Evolutionary conservation across 2,888 invertebrate genomes (phyloP).

Genomic region (Netelia inedita): DNA sequence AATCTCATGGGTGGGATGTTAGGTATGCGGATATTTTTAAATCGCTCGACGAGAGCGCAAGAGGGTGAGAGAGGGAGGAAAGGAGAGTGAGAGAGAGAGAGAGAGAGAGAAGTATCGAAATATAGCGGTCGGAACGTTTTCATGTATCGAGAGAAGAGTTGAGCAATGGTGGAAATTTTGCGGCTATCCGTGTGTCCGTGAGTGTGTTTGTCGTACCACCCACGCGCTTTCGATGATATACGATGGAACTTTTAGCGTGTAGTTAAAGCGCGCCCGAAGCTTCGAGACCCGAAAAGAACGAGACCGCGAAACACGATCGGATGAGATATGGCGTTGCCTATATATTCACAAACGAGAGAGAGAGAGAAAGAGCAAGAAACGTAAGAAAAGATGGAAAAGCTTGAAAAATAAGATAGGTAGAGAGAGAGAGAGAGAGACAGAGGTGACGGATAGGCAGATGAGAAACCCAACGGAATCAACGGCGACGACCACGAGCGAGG

Average conservation of each 20-base stretch:
- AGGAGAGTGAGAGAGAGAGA: conserved; percentile 11
- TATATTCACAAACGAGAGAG: not conserved
- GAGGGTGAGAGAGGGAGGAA: not conserved
- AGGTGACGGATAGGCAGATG: conserved; percentile 64
- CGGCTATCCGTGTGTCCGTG: not conserved
- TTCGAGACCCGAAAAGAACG: conserved; percentile 10
- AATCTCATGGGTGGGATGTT: conserved; percentile 56
- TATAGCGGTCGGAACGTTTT: conserved; percentile 13
- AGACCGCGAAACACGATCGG: not conserved
- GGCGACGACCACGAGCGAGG: conserved; percentile 63
- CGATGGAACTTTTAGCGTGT: conserved; percentile 34
- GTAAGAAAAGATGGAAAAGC: not conserved
- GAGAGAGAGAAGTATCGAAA: conserved; percentile 14
- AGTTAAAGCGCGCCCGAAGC: not conserved
- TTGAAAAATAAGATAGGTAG: not conserved
- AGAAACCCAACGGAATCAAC: conserved; percentile 68
- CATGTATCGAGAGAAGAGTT: conserved; percentile 37
- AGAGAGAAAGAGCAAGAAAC: not conserved
- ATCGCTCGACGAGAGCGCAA: conserved; percentile 56
- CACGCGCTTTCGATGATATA: conserved; percentile 52
- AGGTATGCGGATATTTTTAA: conserved; percentile 75
- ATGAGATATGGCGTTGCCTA: not conserved
- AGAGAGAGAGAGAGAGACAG: conserved; percentile 42
- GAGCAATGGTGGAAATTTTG: conserved; percentile 32
- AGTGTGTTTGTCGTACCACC: conserved; percentile 28